A percentile compares a stretch with the other conserved stretches of the same genome.
Evolutionary conservation across 2,888 invertebrate species (phyloP).

Genomic region (Dicycla oo): DNA sequence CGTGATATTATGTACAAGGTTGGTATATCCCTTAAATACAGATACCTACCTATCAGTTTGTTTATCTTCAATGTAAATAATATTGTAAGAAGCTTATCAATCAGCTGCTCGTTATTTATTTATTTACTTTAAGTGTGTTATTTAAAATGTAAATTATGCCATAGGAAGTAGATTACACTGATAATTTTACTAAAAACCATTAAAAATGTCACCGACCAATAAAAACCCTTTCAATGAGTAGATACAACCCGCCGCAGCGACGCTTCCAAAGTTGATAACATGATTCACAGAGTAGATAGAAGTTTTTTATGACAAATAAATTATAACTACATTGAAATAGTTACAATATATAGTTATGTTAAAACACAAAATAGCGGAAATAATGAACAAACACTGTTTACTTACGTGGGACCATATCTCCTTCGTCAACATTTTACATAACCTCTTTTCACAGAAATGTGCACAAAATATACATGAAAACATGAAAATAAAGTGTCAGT

Average conservation of each 20-base stretch:
- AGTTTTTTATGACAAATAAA: constrained; percentile 17
- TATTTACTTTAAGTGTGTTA: constrained; percentile 14
- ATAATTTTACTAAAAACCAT: constrained; percentile 17
- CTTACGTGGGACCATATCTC: constrained; percentile 78
- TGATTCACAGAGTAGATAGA: constrained; percentile 12
- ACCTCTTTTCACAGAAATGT: constrained; percentile 73
- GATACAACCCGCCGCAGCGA: constrained; percentile 15
- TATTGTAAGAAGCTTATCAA: constrained; percentile 25
- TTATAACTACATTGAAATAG: constrained; percentile 7
- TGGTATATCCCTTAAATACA: constrained; percentile 27
- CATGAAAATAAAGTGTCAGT: constrained; percentile 37
- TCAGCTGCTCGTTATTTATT: constrained; percentile 55
- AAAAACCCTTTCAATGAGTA: constrained; percentile 6
- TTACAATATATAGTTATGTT: constrained; percentile 47
- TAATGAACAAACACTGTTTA: constrained; percentile 56
- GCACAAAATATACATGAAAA: constrained; percentile 44
- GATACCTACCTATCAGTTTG: constrained; percentile 23
- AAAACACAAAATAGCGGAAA: constrained; percentile 37
- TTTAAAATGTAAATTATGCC: constrained; percentile 37
- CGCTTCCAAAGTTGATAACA: constrained; percentile 23
- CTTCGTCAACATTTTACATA: constrained; percentile 82
- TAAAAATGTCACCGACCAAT: constrained; percentile 28
- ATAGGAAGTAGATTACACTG: constrained; percentile 36
- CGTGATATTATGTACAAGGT: constrained; percentile 40
- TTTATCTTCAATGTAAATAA: constrained; percentile 49